Evolutionary conservation across 2,888 invertebrate genomes (phyloP).

Genomic region (Mesorhabditis belari): DNA sequence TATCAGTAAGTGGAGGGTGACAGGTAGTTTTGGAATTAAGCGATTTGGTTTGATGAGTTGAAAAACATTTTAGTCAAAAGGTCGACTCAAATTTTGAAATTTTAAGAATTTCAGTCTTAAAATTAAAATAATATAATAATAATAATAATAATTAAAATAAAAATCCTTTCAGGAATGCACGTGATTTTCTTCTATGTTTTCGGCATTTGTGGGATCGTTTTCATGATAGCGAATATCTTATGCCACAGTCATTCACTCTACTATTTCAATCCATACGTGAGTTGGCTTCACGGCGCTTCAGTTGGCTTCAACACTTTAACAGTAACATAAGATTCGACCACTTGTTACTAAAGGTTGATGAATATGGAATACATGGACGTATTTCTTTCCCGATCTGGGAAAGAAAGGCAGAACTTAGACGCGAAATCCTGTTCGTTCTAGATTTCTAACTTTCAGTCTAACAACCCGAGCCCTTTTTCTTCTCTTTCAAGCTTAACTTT

Average conservation of each 20-base stretch:
- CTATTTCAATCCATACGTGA: constrained; percentile 50
- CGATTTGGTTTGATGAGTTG: not conserved
- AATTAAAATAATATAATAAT: not conserved
- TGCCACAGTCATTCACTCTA: constrained; percentile 50
- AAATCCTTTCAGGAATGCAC: constrained; percentile 37
- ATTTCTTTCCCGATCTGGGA: no score
- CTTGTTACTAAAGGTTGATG: no score
- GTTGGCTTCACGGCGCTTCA: no score
- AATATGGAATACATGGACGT: no score
- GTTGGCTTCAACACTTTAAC: no score
- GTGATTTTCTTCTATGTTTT: constrained; percentile 52
- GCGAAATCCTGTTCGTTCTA: no score
- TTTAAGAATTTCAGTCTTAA: not conserved
- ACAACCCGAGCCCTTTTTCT: no score
- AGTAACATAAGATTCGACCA: no score
- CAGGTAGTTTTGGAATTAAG: not conserved
- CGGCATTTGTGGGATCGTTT: constrained; percentile 47
- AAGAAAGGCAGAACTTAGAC: no score
- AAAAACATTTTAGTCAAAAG: not conserved
- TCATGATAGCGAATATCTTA: constrained; percentile 49
- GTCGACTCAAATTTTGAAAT: not conserved
- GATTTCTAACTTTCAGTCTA: no score
- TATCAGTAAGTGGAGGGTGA: constrained; percentile 32
- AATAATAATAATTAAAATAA: not conserved
- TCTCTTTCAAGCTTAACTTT: no score